Base-by-base conservation (phyloP, 1,140 invertebrate species). In the Sipha flava region DNA sequence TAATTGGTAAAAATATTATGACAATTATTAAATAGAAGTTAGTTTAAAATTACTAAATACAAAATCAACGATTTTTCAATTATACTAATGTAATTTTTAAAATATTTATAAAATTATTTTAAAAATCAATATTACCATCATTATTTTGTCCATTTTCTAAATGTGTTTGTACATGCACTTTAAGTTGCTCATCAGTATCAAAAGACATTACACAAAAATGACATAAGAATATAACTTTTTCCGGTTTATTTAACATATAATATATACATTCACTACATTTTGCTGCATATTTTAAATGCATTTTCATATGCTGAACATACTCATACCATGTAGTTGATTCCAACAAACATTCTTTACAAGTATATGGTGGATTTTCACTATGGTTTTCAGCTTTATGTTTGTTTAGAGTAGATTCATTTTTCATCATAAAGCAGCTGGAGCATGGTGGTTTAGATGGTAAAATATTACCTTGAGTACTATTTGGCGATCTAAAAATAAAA, bases 211-310 rank as follows among this genome's bases (percentile, higher is more conserved):
- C 52, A 77, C 73, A 77, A 23, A 54, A 21, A 57, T 77, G 21
- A 59, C 73, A 77, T 43, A 77, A 57, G 10, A 77, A 77, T 40
- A 77, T 77, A 1, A 77, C 73, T 26, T 16, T 34, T 9, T 59
- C 52, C 21, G 73, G 34, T 57, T 77, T 77, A 40, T 43, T 40
- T 16, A 40, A 40, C 52, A 77, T 59, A 29, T 40, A 10, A 54
- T 77, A 77, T n/a, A 77, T n/a, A 77, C 73, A 77, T 10, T 77
- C 52, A 77, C 52, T 59, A 57, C 73, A 77, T 57, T 37, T 77
- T 57, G 52, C 12, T 40, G 52, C 73, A 77, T 29, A 57, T 29
- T 26, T 77, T 10, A 77, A 77, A 77, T 77, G 73, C 73, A 77
- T 77, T 77, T 77, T 77, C 73, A 77, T 77, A n/a, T 77, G 73